A percentile compares a stretch with the other conserved stretches of the same genome.
Conservation (phyloP, 2,888 invertebrate genomes). For the Yponomeuta cagnagella region DNA sequence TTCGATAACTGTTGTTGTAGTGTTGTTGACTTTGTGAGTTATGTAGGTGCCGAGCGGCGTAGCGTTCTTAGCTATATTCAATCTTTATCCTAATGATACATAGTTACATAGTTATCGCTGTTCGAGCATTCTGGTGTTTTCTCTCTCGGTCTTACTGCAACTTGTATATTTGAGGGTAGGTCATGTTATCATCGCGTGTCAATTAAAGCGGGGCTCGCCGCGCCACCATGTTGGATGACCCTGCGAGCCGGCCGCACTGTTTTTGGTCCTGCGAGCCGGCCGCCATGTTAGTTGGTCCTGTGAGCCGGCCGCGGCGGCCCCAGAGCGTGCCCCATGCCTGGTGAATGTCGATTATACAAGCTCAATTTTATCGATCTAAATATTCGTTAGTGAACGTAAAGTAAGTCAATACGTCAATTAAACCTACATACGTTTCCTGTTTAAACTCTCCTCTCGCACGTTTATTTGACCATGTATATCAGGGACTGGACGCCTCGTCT, state of each 20-base stretch:
- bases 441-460: constrained; percentile 21
- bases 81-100: constrained; percentile 43
- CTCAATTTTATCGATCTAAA: constrained; percentile 63
- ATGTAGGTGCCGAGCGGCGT: constrained; percentile 59
- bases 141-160: constrained; percentile 50
- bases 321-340: not conserved
- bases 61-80: constrained; percentile 54
- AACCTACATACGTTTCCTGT: constrained; percentile 32
- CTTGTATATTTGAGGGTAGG: constrained; percentile 60
- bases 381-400: constrained; percentile 60
- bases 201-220: constrained; percentile 50
- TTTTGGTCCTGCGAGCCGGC: not conserved
- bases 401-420: constrained; percentile 71
- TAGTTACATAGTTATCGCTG: constrained; percentile 51
- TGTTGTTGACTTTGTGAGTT: constrained; percentile 59
- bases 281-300: not conserved
- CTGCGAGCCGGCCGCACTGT: not conserved
- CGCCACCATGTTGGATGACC: constrained; percentile 17
- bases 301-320: not conserved
- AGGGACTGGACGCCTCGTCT: not conserved
- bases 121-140: constrained; percentile 59
- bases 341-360: constrained; percentile 64
- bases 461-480: not conserved
- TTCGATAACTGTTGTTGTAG: constrained; percentile 38
- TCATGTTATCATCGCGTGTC: constrained; percentile 66